A percentile compares a stretch with the other conserved stretches of the same genome.
These are phyloP conservation scores for Cettia cetti DNA, from an alignment of 2,113 vertebrate genomes.

Conservation along the genomic window DNA sequence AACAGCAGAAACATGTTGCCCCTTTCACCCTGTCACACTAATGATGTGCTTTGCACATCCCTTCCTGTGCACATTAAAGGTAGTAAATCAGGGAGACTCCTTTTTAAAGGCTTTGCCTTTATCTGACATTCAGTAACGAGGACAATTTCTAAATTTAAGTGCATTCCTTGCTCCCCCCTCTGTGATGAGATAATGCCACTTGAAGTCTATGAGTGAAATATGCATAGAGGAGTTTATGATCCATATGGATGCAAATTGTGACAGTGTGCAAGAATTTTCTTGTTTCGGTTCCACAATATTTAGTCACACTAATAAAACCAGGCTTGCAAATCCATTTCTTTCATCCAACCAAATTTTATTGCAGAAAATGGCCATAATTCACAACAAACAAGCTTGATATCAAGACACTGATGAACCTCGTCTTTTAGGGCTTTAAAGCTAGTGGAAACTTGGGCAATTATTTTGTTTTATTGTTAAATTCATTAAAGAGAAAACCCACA, in stretches of 20 bases:
- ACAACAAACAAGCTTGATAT: constrained; percentile 59
- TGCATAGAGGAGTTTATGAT: constrained; percentile 68
- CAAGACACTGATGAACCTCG: constrained; percentile 25
- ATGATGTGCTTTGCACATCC: constrained; percentile 67
- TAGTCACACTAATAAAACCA: constrained; percentile 69
- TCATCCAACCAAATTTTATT: constrained; percentile 66
- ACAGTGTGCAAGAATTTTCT: constrained; percentile 67
- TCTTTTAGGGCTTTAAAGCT: constrained; percentile 31
- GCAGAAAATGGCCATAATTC: constrained; percentile 65
- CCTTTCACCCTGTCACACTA: constrained; percentile 74
- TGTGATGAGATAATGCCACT: constrained; percentile 61
- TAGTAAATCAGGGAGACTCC: constrained; percentile 72
- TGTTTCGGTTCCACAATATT: constrained; percentile 66
- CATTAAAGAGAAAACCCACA: constrained; percentile 36
- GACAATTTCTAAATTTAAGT: constrained; percentile 65
- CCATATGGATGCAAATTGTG: constrained; percentile 56
- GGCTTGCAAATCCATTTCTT: constrained; percentile 67
- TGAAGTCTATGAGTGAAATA: constrained; percentile 58
- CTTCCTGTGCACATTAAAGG: constrained; percentile 65
- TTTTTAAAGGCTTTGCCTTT: constrained; percentile 72
- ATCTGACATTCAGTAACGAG: constrained; percentile 72
- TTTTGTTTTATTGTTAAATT: constrained; percentile 37
- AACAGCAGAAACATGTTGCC: constrained; percentile 72
- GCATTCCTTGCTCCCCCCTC: constrained; percentile 24
- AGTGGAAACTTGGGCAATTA: background rate